Conservation (phyloP, 2,113 vertebrate species). For the Dasyurus viverrinus region DNA sequence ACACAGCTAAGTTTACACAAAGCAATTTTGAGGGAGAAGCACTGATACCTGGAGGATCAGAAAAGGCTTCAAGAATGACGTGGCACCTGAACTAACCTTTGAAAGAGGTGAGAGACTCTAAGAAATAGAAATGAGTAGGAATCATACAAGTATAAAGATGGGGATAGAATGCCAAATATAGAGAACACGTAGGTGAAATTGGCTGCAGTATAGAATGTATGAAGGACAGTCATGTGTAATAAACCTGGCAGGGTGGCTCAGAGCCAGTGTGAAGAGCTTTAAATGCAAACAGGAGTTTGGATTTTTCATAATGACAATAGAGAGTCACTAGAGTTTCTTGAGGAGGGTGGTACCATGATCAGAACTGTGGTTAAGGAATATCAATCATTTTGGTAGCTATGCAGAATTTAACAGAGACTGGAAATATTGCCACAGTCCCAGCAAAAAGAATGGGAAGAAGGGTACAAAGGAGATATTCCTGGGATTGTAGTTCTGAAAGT, state of each 20-base stretch:
- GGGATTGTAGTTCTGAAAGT: not conserved
- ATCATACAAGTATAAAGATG: not conserved
- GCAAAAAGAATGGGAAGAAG: not conserved
- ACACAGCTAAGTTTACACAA: not conserved
- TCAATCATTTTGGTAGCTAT: not conserved
- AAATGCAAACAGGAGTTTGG: not conserved
- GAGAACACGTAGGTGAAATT: not conserved
- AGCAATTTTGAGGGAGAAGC: not conserved
- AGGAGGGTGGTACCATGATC: not conserved
- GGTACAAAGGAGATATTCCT: not conserved
- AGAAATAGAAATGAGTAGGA: not conserved
- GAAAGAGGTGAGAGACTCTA: not conserved
- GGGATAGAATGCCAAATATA: not conserved
- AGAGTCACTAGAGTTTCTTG: not conserved
- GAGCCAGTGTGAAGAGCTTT: not conserved
- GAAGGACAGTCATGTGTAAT: not conserved
- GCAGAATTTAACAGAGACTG: not conserved
- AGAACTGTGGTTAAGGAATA: not conserved
- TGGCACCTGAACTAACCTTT: not conserved
- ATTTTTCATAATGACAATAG: not conserved
- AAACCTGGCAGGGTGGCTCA: not conserved
- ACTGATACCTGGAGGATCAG: not conserved
- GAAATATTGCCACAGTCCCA: not conserved
- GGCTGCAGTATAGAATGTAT: not conserved
- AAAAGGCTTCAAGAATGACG: not conserved